Evolutionary conservation across 2,113 vertebrate genomes (phyloP).

Genomic region (Atractosteus spatula): DNA sequence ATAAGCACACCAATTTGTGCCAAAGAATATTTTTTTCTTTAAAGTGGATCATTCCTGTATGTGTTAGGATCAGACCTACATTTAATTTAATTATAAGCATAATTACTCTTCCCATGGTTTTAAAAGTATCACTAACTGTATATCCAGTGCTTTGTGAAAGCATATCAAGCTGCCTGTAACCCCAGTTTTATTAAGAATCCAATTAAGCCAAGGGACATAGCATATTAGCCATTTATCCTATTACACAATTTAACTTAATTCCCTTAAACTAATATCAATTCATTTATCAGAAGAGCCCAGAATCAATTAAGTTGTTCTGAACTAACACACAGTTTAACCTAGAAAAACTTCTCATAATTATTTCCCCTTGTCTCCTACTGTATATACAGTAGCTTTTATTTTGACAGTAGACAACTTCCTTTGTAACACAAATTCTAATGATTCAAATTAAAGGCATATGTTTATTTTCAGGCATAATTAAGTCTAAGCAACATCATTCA

Average conservation of each 20-base stretch:
- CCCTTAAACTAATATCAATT: conserved; percentile 1
- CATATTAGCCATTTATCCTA: background rate
- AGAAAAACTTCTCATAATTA: background rate
- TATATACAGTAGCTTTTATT: too few species aligned
- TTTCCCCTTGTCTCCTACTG: too few species aligned
- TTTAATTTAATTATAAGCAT: background rate
- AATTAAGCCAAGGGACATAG: background rate
- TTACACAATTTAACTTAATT: background rate
- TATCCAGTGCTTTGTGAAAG: background rate
- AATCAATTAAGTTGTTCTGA: background rate
- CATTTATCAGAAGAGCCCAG: background rate
- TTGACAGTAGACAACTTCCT: too few species aligned
- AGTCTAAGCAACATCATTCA: too few species aligned
- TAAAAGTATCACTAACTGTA: background rate
- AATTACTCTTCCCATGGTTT: background rate
- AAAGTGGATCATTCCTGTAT: too few species aligned
- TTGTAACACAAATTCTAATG: too few species aligned
- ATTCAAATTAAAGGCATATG: too few species aligned
- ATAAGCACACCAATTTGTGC: too few species aligned
- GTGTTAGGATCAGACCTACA: too few species aligned
- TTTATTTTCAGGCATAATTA: too few species aligned
- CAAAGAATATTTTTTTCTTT: too few species aligned
- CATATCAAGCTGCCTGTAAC: background rate
- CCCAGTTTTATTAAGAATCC: background rate
- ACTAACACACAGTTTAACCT: background rate